Base-by-base conservation (phyloP, 2,113 vertebrate genomes). In the Nibea albiflora region DNA sequence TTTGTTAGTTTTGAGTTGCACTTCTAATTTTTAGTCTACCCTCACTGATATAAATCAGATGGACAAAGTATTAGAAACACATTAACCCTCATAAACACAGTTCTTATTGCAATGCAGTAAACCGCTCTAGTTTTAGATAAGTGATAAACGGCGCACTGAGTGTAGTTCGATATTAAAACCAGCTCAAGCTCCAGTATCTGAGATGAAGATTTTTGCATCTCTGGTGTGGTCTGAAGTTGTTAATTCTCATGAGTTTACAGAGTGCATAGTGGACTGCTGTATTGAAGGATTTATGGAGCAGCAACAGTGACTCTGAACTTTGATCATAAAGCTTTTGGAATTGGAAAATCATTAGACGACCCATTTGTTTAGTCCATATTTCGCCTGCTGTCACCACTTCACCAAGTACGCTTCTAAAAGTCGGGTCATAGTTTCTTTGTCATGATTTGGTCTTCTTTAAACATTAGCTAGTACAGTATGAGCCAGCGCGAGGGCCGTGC, bases 371-470 rank as follows among this genome's bases (percentile, higher is more conserved):
- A 35, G n/a, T 10, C 12, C 11, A 57, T 17, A 10, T 53, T 42
- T 47, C 10, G 5, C 39, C 52, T 58, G 16, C 22, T 35, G 19
- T 28, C 81, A 35, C 42, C 4, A 22, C 71, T 52, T 5, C 12
- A 65, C 60, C 14, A 46, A 24, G 42, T 46, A 11, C 7, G 5
- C 8, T 47, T 67, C 49, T n/a, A 47, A 9, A 28, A 17, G 54
- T 60, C 47, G 35, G n/a, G 52, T 28, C 67, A 47, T 44, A 19
- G 19, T 35, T 74, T 69, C 4, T 73, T 26, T 26, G 52, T 58
- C 4, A 15, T 31, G 22, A 42, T 31, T 64, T 64, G 1, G 60
- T 46, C 58, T 26, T 8, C 22, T 35, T 50, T 63, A 1, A 70
- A 61, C 46, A 54, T 67, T 44, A 31, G 28, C 9, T 24, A 24